These are phyloP conservation scores for Spea bombifrons DNA, from an alignment of 2,113 vertebrate species.

Conservation along the genomic window DNA sequence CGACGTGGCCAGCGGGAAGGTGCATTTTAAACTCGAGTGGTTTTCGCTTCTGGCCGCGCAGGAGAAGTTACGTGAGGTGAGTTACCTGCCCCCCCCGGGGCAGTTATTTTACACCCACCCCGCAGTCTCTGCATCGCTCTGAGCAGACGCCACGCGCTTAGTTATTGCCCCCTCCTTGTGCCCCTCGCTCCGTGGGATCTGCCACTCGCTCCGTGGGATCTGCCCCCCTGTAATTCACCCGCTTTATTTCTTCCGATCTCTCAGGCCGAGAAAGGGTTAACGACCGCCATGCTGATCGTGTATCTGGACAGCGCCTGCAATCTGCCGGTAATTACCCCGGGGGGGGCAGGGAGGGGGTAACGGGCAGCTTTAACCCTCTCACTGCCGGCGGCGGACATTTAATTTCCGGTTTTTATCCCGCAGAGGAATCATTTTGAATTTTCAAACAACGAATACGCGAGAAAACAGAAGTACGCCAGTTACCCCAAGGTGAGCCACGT, in stretches of 20 bases:
- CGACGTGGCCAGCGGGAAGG: slow-evolving; percentile 66
- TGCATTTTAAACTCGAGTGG: slow-evolving; percentile 89
- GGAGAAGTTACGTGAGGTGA: slow-evolving; percentile 65
- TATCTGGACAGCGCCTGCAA: slow-evolving; percentile 88
- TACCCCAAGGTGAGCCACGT: slow-evolving; percentile 71
- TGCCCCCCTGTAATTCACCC: background rate
- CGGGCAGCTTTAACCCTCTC: no score
- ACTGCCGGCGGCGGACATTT: no score
- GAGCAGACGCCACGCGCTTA: no score
- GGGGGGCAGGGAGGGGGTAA: no score
- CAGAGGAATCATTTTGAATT: slow-evolving; percentile 87
- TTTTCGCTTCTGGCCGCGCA: slow-evolving; percentile 72
- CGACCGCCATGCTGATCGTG: slow-evolving; percentile 85
- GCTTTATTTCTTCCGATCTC: background rate
- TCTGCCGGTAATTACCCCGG: slow-evolving; percentile 80
- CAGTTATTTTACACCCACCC: no score
- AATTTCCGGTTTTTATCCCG: background rate
- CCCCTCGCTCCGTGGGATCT: background rate
- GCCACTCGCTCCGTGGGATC: background rate
- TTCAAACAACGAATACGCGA: slow-evolving; percentile 70
- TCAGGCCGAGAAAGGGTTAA: slow-evolving; percentile 69
- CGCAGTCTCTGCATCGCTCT: no score
- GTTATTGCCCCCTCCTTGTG: no score
- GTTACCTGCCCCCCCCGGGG: background rate
- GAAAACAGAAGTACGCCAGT: slow-evolving; percentile 70